Evolutionary conservation across 2,113 vertebrate genomes (phyloP).

Genomic region (Pterocles gutturalis): DNA sequence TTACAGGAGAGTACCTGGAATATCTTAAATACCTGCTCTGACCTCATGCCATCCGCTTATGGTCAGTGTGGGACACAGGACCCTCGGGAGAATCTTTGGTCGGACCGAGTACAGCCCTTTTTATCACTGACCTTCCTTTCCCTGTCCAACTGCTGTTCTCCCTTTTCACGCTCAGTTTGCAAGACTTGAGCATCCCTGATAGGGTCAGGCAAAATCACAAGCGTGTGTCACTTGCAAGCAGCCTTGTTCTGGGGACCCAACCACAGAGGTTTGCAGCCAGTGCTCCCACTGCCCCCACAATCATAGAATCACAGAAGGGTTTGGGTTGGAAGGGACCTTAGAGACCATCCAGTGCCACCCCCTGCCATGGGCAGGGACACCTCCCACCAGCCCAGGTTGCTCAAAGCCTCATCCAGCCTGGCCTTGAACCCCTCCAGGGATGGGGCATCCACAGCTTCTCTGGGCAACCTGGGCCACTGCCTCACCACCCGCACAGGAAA

Average conservation of each 20-base stretch:
- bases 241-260: rapidly evolving
- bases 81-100: background rate
- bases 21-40: background rate
- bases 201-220: background rate
- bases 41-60: background rate
- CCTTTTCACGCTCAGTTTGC: background rate
- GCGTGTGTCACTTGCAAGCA: background rate
- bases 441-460: no score
- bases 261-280: rapidly evolving
- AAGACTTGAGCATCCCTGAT: background rate
- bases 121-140: background rate
- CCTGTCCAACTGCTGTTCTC: background rate
- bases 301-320: no score
- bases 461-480: no score
- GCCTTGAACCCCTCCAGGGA: no score
- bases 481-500: no score
- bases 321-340: no score
- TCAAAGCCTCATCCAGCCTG: no score
- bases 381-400: no score
- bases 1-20: background rate
- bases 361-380: no score
- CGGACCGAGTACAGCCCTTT: rapidly evolving
- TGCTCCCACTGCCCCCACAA: background rate
- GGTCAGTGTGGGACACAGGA: background rate
- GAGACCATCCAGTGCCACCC: no score